Evolutionary conservation across 2,888 invertebrate genomes (phyloP), one percentile per base, ranked within the genome.

Genomic region (Aleiodes alternator): DNA sequence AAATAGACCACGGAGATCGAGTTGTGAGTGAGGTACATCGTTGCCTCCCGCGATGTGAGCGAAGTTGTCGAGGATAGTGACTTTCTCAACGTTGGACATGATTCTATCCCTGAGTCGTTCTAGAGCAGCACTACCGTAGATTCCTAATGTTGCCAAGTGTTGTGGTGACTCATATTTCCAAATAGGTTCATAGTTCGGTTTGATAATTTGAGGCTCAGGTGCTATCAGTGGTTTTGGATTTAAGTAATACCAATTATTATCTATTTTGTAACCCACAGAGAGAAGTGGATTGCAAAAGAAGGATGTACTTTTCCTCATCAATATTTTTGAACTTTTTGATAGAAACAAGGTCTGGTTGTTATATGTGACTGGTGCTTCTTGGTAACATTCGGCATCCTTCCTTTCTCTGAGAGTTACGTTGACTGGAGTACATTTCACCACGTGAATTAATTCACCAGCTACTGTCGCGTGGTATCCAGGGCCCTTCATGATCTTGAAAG

Each of bases 381-480:
- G n/a, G n/a, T n/a, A n/a, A n/a, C n/a, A n/a, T n/a, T n/a, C n/a
- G n/a, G n/a, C n/a, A n/a, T n/a, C n/a, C n/a, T n/a, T n/a, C n/a
- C n/a, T n/a, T n/a, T n/a, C n/a, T n/a, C n/a, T n/a, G n/a, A n/a
- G n/a, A n/a, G n/a, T n/a, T n/a, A n/a, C n/a, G n/a, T n/a, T n/a
- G n/a, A n/a, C n/a, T n/a, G n/a, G n/a, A n/a, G n/a, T n/a, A n/a
- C n/a, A n/a, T n/a, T n/a, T n/a, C n/a, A n/a, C n/a, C n/a, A n/a
- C 14, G n/a, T 72, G 57, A 0, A 72, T 38, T 0, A 73, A 43
- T 72, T 77, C 69, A 48, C 73, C 75, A 4, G 72, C 72, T 1
- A 61, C 31, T 3, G 38, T 61, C 3, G 77, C 73, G 23, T 71
- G 70, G 14, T 68, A 75, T 4, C 77, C 77, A 2, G 74, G 77